Conservation (phyloP, 2,113 vertebrate species). For the Trematocara stigmaticum region DNA sequence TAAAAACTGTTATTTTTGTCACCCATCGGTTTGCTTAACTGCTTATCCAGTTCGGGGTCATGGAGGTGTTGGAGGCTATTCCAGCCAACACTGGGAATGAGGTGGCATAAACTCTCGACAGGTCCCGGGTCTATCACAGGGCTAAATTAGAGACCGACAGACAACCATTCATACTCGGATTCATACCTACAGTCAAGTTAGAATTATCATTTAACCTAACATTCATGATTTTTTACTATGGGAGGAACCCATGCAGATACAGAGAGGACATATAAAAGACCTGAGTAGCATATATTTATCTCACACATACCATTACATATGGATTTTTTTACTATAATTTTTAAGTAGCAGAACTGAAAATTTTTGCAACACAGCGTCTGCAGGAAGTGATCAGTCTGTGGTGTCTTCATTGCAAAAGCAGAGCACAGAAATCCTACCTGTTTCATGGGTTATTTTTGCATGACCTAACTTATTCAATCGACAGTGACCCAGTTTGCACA, state of each 20-base stretch:
- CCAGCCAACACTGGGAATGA: neutral
- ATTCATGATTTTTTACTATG: neutral
- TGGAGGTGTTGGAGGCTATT: neutral
- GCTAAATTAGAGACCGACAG: neutral
- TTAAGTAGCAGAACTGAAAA: neutral
- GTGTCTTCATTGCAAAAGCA: neutral
- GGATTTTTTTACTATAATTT: neutral
- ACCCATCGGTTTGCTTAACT: neutral
- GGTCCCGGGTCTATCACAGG: rapidly evolving
- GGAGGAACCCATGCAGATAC: neutral
- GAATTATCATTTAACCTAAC: neutral
- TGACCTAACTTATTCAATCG: neutral
- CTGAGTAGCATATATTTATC: neutral
- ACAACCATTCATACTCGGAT: neutral
- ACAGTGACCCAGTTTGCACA: neutral
- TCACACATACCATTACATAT: neutral
- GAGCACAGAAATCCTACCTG: neutral
- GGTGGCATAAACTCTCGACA: neutral
- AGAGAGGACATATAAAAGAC: neutral
- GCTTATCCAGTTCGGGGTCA: neutral
- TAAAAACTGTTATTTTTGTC: neutral
- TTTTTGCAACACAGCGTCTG: neutral
- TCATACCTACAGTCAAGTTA: neutral
- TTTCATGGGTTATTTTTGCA: neutral
- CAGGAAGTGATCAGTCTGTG: neutral